A percentile compares a stretch with the other conserved stretches of the same genome.
Conservation (phyloP, 1,140 invertebrate species). For the Laodelphax striatellus region DNA sequence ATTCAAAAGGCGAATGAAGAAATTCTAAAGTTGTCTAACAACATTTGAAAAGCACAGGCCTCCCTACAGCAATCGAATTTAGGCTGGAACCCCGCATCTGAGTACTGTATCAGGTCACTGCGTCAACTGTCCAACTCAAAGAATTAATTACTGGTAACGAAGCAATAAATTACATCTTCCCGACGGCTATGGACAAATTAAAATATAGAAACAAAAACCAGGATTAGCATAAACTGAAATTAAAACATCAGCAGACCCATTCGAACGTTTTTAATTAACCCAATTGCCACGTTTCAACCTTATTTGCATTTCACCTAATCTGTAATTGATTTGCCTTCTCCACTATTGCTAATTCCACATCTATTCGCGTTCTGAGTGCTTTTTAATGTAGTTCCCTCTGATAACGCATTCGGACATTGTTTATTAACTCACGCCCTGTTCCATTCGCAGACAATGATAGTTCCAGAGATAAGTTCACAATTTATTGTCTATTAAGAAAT, state of each 20-base stretch:
- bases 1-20: no score
- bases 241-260: not conserved
- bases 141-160: slow-evolving; percentile 3
- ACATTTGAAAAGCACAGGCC: no score
- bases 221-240: not conserved
- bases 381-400: not conserved
- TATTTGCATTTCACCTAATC: slow-evolving; percentile 1
- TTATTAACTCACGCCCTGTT: no score
- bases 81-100: no score
- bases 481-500: no score
- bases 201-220: not conserved
- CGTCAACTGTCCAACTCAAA: not conserved
- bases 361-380: not conserved
- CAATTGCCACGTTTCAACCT: not conserved
- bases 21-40: no score
- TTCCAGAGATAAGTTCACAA: no score
- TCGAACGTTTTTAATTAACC: not conserved
- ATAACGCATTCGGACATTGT: no score
- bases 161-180: slow-evolving; percentile 1
- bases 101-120: no score
- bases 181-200: not conserved
- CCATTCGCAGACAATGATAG: no score
- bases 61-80: no score
- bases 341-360: not conserved
- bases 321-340: not conserved